phyloP scores from a whole-genome alignment of 2,888 invertebrate species.

The Disparrhopalites patrizii region DNA sequence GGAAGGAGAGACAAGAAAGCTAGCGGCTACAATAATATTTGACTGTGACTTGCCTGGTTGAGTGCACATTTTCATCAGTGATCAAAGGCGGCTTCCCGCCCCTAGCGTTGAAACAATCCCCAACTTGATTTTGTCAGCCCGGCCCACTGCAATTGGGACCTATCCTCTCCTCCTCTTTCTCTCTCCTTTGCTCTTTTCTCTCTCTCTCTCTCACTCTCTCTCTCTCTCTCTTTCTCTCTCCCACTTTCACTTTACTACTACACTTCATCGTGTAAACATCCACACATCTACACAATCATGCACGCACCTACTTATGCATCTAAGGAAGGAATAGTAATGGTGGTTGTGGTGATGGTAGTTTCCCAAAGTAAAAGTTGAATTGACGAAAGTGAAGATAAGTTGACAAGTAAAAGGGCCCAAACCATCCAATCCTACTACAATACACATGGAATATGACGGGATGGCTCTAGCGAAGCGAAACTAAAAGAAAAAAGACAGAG shows the following conservation, averaged over 20 bases:
- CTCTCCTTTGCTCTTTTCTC: not conserved
- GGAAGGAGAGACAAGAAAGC: conserved; percentile 27
- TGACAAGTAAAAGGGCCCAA: conserved; percentile 8
- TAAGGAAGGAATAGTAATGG: too few relatives aligned
- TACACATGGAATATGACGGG: conserved; percentile 13
- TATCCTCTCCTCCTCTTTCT: not conserved
- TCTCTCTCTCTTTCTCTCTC: not conserved
- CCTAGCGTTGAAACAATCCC: conserved; percentile 45
- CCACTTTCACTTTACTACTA: not conserved
- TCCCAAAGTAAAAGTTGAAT: conserved; percentile 16
- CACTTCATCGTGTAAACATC: too few relatives aligned
- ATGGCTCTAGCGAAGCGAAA: conserved; percentile 21
- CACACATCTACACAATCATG: too few relatives aligned
- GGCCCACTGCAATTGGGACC: conserved; percentile 17
- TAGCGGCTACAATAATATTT: conserved; percentile 40
- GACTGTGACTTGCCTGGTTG: conserved; percentile 35
- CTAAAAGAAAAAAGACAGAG: conserved; percentile 21
- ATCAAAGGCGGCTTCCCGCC: conserved; percentile 48
- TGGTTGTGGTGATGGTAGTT: too few relatives aligned
- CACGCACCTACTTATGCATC: too few relatives aligned
- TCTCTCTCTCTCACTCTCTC: not conserved
- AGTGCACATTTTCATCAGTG: conserved; percentile 49
- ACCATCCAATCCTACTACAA: conserved; percentile 20
- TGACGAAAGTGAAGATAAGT: conserved; percentile 22
- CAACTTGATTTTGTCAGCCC: conserved; percentile 30